phyloP scores from a whole-genome alignment of 2,797 vertebrate genomes.

The Phaenicophaeus curvirostris region DNA sequence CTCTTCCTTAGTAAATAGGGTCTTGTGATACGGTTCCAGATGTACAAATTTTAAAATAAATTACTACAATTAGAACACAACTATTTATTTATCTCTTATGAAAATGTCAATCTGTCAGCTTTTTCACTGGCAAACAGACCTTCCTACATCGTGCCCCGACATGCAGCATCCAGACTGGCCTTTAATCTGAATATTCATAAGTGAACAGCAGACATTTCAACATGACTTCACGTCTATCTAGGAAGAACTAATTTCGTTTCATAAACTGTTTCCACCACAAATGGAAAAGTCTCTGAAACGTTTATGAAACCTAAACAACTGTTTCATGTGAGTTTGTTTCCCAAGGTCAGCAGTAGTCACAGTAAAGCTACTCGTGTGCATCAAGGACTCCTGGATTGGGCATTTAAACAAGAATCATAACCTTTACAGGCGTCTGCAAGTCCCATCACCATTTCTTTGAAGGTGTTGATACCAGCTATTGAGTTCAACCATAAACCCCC shows the following conservation, averaged over 20 bases:
- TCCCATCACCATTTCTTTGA: background rate
- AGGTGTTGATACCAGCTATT: background rate
- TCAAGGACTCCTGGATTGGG: background rate
- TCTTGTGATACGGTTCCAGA: background rate
- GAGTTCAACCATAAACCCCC: background rate
- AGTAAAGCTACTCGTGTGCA: background rate
- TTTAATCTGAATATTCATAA: background rate
- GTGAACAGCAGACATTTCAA: background rate
- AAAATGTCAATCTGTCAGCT: background rate
- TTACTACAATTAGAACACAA: background rate
- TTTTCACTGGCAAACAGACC: background rate
- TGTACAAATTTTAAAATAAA: background rate
- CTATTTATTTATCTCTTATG: background rate
- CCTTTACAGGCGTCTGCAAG: background rate
- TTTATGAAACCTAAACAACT: background rate
- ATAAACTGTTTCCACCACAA: background rate
- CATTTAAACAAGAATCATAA: background rate
- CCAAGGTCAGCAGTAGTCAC: background rate
- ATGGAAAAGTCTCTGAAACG: background rate
- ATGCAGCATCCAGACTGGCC: background rate
- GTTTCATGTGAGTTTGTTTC: background rate
- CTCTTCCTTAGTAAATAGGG: background rate
- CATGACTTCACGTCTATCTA: background rate
- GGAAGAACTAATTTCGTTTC: background rate
- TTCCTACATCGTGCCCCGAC: background rate